Conservation (phyloP, 1,140 invertebrate species). For the Mesaphorura yosii region DNA sequence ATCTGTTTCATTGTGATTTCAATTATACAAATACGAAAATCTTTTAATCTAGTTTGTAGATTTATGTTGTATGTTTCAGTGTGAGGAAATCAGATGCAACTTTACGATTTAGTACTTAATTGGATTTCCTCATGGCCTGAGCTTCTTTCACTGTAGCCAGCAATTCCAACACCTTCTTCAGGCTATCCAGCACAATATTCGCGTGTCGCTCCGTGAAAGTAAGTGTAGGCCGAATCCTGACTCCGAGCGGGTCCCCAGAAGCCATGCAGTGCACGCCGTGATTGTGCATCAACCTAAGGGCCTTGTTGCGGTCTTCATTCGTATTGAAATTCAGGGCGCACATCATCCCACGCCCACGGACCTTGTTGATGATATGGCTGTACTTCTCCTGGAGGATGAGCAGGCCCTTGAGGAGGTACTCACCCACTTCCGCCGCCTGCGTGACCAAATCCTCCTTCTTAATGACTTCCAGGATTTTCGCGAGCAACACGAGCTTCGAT, state of each 20-base stretch:
- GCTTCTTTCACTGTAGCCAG: too few species aligned
- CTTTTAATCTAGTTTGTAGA: too few species aligned
- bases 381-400: constrained; percentile 52
- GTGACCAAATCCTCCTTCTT: constrained; percentile 67
- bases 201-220: constrained; percentile 80
- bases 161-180: constrained; percentile 62
- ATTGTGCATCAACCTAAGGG: constrained; percentile 66
- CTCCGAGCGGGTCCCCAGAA: background rate
- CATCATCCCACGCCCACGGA: constrained; percentile 82
- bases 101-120: too few species aligned
- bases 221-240: constrained; percentile 67
- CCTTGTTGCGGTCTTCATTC: constrained; percentile 37
- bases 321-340: constrained; percentile 44
- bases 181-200: constrained; percentile 74
- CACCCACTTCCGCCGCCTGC: constrained; percentile 60
- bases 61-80: too few species aligned
- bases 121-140: too few species aligned
- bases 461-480: constrained; percentile 74
- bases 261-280: constrained; percentile 37
- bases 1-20: too few species aligned
- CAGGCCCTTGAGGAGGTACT: constrained; percentile 61
- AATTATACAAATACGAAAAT: too few species aligned
- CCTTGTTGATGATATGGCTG: constrained; percentile 58
- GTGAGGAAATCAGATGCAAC: too few species aligned
- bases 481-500: constrained; percentile 79